Conservation (phyloP, 2,113 vertebrate genomes). For the Laticauda laticaudata region DNA sequence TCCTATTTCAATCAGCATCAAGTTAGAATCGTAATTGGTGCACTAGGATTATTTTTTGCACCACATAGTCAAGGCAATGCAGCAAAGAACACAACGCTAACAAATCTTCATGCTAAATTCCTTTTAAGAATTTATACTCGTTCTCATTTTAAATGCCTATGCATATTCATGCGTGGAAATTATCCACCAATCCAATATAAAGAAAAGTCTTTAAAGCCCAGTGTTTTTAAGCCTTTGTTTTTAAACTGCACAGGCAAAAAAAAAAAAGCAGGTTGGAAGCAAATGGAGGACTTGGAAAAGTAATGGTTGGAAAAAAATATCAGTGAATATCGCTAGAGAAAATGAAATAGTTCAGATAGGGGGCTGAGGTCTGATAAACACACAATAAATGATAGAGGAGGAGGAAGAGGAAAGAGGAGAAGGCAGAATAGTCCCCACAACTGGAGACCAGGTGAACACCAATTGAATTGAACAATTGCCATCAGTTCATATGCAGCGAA, state of each 20-base stretch:
- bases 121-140: too few species aligned
- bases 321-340: not conserved
- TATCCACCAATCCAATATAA: not conserved
- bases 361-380: not conserved
- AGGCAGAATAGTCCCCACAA: too few species aligned
- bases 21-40: not conserved
- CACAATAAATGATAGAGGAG: too few species aligned
- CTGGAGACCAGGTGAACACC: too few species aligned
- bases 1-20: not conserved
- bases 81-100: not conserved
- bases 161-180: not conserved
- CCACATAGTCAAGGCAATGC: not conserved
- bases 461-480: too few species aligned
- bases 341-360: not conserved
- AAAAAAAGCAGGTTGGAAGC: not conserved
- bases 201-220: not conserved
- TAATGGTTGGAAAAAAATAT: accelerated
- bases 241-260: not conserved
- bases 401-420: too few species aligned
- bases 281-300: not conserved
- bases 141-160: not conserved
- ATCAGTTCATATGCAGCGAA: too few species aligned
- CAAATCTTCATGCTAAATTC: too few species aligned
- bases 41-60: too few species aligned
- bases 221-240: not conserved